Base-by-base conservation (phyloP, 2,113 vertebrate genomes). In the Stigmatopora argus region DNA sequence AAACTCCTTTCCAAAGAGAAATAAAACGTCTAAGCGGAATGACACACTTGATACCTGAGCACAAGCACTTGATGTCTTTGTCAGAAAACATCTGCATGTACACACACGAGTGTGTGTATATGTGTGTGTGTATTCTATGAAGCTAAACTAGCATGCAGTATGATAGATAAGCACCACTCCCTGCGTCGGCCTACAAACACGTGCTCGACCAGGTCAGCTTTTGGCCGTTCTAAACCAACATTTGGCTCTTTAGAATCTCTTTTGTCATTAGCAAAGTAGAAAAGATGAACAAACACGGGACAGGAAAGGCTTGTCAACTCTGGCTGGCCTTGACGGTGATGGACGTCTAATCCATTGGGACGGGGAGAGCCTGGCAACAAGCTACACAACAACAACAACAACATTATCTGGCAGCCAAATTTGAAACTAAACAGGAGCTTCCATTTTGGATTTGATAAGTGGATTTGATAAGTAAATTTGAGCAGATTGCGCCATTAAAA, bases 101-200 rank as follows among this genome's bases (percentile, higher is more conserved):
- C n/a, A n/a, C n/a, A n/a, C n/a, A 14, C 15, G 46, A 14, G 46
- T 48, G 46, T 48, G 46, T 48, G 46, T 11, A 21, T 14, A 11
- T 15, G 21, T 31, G 53, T 34, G 26, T 10, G 56, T 38, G 26
- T 3, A 8, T 35, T 58, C 5, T 31, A 34, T 58, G 14, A 35
- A 38, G 18, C 57, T 41, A 1, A 6, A 60, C 35, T 41, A 19
- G 57, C 34, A 19, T 60, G 57, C 57, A 4, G n/a, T 13, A 18
- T 19, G 13, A 44, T 41, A 44, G 57, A 60, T 60, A 44, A 41
- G 57, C 35, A 19, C 57, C 57, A 41, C 57, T 60, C 57, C 57
- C 57, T 41, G 35, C 2, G 18, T 19, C 17, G 9, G 57, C 34
- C 57, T 41, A n/a, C 15, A 35, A 12, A 19, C 51, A 53, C 19